Evolutionary conservation across 2,113 vertebrate species (phyloP), one percentile per base, ranked within the genome.

Genomic region (Diphyllodes magnificus): DNA sequence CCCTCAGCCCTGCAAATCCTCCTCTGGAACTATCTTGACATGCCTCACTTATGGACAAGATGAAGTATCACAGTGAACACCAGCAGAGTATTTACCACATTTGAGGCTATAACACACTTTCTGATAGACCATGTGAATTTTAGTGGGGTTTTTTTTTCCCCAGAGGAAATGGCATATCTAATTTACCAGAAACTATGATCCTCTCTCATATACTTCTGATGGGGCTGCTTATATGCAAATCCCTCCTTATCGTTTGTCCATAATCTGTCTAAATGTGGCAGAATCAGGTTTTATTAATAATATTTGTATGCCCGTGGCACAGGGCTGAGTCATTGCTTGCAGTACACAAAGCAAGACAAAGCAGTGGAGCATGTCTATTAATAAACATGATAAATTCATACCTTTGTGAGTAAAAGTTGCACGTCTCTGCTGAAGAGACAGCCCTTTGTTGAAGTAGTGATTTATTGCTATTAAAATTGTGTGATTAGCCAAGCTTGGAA

Each of bases 401-500:
- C 75, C 60, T 95, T 64, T 80, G 71, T 86, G 75, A 92, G n/a
- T 68, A 83, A 90, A 93, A 90, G 69, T 79, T 96, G 59, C 83
- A 57, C 2, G 0, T 88, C 81, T 61, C 68, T 71, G 68, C 71
- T 10, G 2, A 72, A 81, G 85, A 94, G 87, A 88, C 82, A 83
- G 61, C n/a, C 44, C 30, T 95, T 93, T 78, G 70, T 92, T 96
- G 82, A 86, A 86, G 81, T 13, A 80, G 44, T 95, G 94, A 91
- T 93, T 94, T 96, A 92, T 93, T 86, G 76, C 85, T 92, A 79
- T 96, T 94, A 91, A 95, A 92, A 75, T 54, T 51, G 27, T 91
- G 86, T 79, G 78, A 90, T 96, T 94, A 94, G 77, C 82, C 85
- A 94, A 81, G 79, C 82, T 88, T 88, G 86, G 81, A 91, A 95